These are phyloP conservation scores for Luscinia megarhynchos DNA, from an alignment of 2,797 vertebrate species.

Conservation along the genomic window DNA sequence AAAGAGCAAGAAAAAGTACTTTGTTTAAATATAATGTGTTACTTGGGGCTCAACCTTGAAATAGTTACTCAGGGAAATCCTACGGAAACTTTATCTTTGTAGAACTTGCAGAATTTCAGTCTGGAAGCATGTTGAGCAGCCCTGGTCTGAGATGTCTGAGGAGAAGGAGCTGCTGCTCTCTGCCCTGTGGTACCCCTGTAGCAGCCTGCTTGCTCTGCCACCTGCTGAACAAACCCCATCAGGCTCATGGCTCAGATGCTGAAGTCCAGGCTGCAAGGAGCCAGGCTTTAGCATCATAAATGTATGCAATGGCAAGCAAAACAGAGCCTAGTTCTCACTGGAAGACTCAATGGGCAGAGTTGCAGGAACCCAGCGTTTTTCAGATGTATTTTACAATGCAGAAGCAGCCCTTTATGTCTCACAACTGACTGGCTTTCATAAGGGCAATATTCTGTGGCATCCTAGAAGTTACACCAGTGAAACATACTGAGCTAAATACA, in stretches of 20 bases:
- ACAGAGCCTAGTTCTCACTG: not conserved
- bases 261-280: not conserved
- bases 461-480: not conserved
- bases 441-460: not conserved
- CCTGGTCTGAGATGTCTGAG: not conserved
- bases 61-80: not conserved
- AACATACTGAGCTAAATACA: not conserved
- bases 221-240: not conserved
- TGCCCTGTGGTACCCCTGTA: not conserved
- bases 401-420: not conserved
- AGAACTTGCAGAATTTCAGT: not conserved
- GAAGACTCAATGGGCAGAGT: not conserved
- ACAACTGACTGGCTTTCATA: not conserved
- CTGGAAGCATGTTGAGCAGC: not conserved
- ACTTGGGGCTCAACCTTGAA: not conserved
- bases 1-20: not conserved
- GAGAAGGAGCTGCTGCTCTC: not conserved
- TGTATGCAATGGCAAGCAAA: not conserved
- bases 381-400: not conserved
- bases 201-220: not conserved
- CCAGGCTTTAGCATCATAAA: not conserved
- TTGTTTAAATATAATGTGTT: not conserved
- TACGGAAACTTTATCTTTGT: not conserved
- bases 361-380: fast-evolving
- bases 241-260: not conserved